phyloP scores from a whole-genome alignment of 1,140 invertebrate species.

The Chironomus tepperi region DNA sequence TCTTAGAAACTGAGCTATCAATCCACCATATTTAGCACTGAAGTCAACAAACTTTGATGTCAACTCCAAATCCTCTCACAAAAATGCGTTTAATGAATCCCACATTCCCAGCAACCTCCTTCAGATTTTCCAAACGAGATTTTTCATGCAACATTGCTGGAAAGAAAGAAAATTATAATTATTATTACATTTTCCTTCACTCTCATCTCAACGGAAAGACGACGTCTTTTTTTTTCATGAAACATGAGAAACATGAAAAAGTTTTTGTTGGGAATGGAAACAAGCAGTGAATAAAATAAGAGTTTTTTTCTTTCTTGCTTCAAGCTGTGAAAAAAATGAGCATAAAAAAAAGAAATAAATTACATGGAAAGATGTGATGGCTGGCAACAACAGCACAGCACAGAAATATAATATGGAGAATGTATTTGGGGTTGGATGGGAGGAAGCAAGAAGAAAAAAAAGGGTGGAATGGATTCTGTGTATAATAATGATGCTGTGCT shows the following conservation, averaged over 20 bases:
- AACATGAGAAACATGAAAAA: background rate
- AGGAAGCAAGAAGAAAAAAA: no score
- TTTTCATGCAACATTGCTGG: background rate
- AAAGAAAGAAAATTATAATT: background rate
- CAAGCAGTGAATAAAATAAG: background rate
- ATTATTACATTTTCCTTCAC: slow-evolving; percentile 2
- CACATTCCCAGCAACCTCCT: no score
- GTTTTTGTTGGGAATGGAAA: background rate
- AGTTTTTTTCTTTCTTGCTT: background rate
- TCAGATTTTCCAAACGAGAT: background rate
- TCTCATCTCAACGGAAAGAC: background rate
- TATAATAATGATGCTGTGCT: no score
- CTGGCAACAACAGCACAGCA: no score
- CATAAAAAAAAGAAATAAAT: background rate
- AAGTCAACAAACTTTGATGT: no score
- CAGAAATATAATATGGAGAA: background rate
- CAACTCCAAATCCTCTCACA: no score
- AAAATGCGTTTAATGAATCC: no score
- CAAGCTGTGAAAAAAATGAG: slow-evolving; percentile 12
- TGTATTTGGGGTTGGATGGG: background rate
- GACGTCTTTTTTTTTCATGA: background rate
- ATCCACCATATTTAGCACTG: no score
- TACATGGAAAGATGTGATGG: background rate
- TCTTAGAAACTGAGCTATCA: no score
- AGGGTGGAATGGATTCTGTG: no score